A percentile compares a stretch with the other conserved stretches of the same genome.
phyloP scores from a whole-genome alignment of 2,113 vertebrate species.

The Stigmatopora nigra region DNA sequence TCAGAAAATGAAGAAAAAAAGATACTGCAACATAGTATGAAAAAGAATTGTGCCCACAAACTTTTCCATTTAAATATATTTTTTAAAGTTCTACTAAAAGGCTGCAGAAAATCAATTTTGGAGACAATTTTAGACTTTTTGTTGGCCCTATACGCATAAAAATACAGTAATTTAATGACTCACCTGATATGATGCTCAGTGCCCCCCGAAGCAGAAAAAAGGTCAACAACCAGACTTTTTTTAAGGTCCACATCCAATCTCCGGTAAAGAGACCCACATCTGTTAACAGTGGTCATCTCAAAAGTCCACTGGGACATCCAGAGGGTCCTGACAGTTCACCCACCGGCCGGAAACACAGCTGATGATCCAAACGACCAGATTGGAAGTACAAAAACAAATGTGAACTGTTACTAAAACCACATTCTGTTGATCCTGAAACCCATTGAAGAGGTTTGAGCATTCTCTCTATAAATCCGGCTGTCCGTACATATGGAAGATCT shows the following conservation, averaged over 20 bases:
- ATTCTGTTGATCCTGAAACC: not conserved
- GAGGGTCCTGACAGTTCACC: slow-evolving; percentile 10
- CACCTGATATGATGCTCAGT: slow-evolving; percentile 71
- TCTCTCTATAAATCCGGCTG: slow-evolving; percentile 8
- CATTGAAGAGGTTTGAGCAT: not conserved
- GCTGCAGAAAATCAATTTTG: too few species aligned
- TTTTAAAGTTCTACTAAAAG: too few species aligned
- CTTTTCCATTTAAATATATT: too few species aligned
- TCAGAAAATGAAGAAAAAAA: too few species aligned
- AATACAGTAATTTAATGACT: not conserved
- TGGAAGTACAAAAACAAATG: not conserved
- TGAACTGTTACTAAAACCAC: not conserved
- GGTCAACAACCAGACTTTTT: slow-evolving; percentile 12
- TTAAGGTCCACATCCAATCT: slow-evolving; percentile 33
- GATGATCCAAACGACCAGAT: slow-evolving; percentile 7
- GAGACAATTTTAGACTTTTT: too few species aligned
- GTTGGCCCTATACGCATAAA: too few species aligned
- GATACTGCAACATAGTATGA: too few species aligned
- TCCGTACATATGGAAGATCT: slow-evolving; percentile 36
- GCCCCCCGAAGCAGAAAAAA: not conserved
- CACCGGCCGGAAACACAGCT: slow-evolving; percentile 1
- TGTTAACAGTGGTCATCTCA: slow-evolving; percentile 40
- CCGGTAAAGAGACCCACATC: slow-evolving; percentile 46
- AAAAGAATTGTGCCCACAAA: too few species aligned
- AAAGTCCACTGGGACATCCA: slow-evolving; percentile 11